Evolutionary conservation across 1,140 invertebrate genomes (phyloP).

Genomic region (Stratiolaelaps scimitus): DNA sequence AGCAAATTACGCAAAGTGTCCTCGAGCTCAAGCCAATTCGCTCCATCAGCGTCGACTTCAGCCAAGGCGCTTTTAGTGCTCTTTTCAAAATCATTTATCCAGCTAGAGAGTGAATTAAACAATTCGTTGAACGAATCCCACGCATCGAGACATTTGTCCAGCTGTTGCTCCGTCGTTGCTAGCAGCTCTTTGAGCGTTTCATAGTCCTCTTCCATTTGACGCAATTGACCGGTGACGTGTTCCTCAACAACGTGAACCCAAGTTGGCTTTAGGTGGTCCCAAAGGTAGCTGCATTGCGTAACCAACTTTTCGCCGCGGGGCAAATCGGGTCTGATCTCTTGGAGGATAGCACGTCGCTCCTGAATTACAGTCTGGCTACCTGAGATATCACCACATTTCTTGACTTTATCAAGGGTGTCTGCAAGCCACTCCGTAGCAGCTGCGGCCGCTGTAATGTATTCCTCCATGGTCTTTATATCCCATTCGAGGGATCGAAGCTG

Average conservation of each 20-base stretch:
- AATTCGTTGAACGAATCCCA: slow-evolving; percentile 10
- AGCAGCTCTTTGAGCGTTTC: slow-evolving; percentile 11
- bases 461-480: slow-evolving; percentile 31
- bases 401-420: slow-evolving; percentile 37
- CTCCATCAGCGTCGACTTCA: slow-evolving; percentile 4
- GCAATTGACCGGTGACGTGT: slow-evolving; percentile 18
- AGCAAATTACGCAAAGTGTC: slow-evolving; percentile 49
- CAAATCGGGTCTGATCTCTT: neutral
- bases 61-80: neutral
- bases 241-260: slow-evolving; percentile 15
- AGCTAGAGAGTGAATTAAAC: neutral
- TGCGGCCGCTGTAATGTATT: slow-evolving; percentile 39
- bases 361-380: slow-evolving; percentile 40
- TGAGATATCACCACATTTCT: slow-evolving; percentile 38
- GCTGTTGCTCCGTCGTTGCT: neutral
- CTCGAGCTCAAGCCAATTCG: neutral
- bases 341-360: slow-evolving; percentile 36
- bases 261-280: slow-evolving; percentile 15
- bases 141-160: neutral
- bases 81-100: slow-evolving; percentile 7
- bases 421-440: slow-evolving; percentile 38
- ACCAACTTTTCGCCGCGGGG: neutral
- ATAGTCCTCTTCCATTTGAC: slow-evolving; percentile 24
- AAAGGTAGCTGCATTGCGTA: slow-evolving; percentile 17
- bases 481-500: slow-evolving; percentile 33